Evolutionary conservation across 2,113 vertebrate genomes (phyloP).

Genomic region (Mormyrus lacerda): DNA sequence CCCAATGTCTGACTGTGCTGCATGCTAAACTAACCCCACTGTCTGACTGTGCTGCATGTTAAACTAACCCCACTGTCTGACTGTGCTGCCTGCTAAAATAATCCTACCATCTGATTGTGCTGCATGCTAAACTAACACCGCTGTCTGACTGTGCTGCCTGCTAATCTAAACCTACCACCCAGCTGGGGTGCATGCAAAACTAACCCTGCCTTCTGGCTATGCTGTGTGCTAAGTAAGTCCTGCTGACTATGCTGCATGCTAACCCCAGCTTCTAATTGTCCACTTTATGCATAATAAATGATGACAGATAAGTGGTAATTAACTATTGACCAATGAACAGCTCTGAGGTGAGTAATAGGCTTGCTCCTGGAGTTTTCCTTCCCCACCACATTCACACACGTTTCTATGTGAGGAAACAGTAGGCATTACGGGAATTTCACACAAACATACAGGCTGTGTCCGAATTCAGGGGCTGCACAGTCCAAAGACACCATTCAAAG

Average conservation of each 20-base stretch:
- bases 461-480: background rate
- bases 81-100: background rate
- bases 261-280: no score
- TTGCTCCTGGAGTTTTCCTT: background rate
- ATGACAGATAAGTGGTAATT: background rate
- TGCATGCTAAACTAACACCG: background rate
- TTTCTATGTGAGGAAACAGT: background rate
- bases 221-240: background rate
- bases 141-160: background rate
- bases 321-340: background rate
- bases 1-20: background rate
- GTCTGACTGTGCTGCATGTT: background rate
- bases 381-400: background rate
- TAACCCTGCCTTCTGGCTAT: background rate
- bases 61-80: background rate
- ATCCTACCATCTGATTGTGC: background rate
- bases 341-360: background rate
- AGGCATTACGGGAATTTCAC: background rate
- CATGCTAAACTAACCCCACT: background rate
- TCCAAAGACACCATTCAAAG: background rate
- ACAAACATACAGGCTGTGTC: background rate
- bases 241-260: no score
- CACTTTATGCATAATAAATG: background rate
- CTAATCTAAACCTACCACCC: background rate
- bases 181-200: background rate